Percentiles rank a stretch among this genome's conserved stretches.
phyloP scores from a whole-genome alignment of 2,888 invertebrate species.

The Sphaeridia pumilis region DNA sequence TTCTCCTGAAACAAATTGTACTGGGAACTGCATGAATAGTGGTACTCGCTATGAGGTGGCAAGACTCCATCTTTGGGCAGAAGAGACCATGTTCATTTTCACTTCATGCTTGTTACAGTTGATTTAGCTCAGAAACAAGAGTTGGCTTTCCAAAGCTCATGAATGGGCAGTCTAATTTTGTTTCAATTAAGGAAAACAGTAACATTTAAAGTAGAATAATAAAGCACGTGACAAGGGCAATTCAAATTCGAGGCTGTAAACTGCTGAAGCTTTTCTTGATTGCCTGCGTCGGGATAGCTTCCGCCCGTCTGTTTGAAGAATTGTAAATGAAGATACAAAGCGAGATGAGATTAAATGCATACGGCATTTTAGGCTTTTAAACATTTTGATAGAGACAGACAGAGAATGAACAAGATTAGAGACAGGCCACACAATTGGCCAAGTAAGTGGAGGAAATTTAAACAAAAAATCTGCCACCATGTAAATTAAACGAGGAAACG shows the following conservation, averaged over 20 bases:
- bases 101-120: too few species aligned
- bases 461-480: not conserved
- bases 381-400: not conserved
- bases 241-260: too few species aligned
- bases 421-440: constrained; percentile 1
- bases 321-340: constrained; percentile 2
- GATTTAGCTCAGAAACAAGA: not conserved
- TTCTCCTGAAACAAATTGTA: too few species aligned
- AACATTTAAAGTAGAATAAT: too few species aligned
- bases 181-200: too few species aligned
- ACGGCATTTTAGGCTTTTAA: constrained; percentile 2
- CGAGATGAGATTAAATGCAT: not conserved
- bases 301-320: not conserved
- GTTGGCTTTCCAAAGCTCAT: too few species aligned
- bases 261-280: not conserved
- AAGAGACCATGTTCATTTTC: too few species aligned
- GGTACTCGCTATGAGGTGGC: too few species aligned
- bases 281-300: not conserved
- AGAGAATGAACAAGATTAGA: constrained; percentile 1
- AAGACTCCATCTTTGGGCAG: too few species aligned
- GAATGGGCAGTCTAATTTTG: too few species aligned
- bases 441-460: constrained; percentile 1
- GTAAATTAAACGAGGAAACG: not conserved
- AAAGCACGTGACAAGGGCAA: too few species aligned
- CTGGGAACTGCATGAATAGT: too few species aligned